A percentile compares a stretch with the other conserved stretches of the same genome.
phyloP scores from a whole-genome alignment of 2,797 vertebrate genomes.

The Leucoraja ocellata region DNA sequence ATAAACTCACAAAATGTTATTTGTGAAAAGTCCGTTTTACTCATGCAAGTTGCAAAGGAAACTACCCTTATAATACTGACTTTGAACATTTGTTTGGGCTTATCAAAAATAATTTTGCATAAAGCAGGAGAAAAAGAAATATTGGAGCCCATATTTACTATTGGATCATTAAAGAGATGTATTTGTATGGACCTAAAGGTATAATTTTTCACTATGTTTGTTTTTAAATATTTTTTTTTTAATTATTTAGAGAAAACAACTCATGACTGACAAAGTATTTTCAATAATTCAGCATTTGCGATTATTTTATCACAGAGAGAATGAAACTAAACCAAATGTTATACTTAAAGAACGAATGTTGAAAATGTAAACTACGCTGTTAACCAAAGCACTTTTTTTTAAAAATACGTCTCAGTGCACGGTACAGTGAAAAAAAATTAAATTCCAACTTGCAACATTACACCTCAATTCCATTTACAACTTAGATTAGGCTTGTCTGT shows the following conservation, averaged over 20 bases:
- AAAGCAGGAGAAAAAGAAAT: background rate
- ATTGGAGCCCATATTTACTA: background rate
- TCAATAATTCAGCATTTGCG: background rate
- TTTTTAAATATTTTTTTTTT: background rate
- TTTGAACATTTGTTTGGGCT: background rate
- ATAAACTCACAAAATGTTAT: background rate
- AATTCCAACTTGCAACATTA: slow-evolving; percentile 39
- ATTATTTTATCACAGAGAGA: background rate
- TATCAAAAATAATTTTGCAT: background rate
- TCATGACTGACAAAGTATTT: background rate
- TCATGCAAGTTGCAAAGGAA: background rate
- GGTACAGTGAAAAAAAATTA: background rate
- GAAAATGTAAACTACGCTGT: background rate
- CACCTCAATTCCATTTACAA: slow-evolving; percentile 49
- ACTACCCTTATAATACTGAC: background rate
- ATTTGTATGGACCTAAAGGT: background rate
- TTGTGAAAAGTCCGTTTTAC: background rate
- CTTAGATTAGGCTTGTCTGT: slow-evolving; percentile 47
- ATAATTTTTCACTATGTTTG: background rate
- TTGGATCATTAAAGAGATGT: background rate
- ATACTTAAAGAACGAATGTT: background rate
- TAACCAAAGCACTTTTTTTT: background rate
- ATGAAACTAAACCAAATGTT: background rate
- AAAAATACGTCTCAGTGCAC: background rate
- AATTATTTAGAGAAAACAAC: background rate